Conservation (phyloP, 2,113 vertebrate genomes). For the Silurus meridionalis region DNA sequence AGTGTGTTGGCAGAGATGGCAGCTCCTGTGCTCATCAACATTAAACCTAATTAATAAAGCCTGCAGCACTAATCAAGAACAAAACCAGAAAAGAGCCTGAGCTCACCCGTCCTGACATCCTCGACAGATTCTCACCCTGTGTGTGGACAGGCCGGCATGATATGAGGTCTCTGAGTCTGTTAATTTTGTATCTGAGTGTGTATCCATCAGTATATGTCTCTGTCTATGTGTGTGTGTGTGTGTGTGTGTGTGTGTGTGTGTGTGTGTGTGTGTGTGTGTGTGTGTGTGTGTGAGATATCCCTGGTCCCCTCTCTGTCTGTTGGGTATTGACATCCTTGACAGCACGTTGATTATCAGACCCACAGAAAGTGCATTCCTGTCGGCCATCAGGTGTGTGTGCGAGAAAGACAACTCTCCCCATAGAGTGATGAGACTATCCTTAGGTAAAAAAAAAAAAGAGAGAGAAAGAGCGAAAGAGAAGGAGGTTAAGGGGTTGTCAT, state of each 20-base stretch:
- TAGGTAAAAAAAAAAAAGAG: conserved; percentile 34
- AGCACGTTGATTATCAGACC: conserved; percentile 97
- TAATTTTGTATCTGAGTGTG: conserved; percentile 42
- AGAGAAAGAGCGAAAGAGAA: conserved; percentile 46
- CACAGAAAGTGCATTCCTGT: conserved; percentile 88
- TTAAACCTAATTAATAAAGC: conserved; percentile 64
- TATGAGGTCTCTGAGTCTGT: conserved; percentile 3
- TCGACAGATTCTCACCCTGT: conserved; percentile 68
- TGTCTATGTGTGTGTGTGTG: conserved; percentile 11
- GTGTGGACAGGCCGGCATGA: conserved; percentile 39
- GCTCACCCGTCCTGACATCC: conserved; percentile 67
- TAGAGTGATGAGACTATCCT: conserved; percentile 86
- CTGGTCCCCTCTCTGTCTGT: conserved; percentile 72
- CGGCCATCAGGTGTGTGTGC: conserved; percentile 88
- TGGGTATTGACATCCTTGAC: conserved; percentile 93
- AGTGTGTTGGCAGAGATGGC: conserved; percentile 47
- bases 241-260: conserved; percentile 23
- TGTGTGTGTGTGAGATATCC: conserved; percentile 53
- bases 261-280: conserved; percentile 35
- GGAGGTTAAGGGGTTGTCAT: conserved; percentile 70
- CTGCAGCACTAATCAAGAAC: conserved; percentile 57
- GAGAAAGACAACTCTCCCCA: conserved; percentile 54
- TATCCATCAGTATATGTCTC: conserved; percentile 41
- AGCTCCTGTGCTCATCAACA: conserved; percentile 59
- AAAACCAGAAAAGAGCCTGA: conserved; percentile 48